Evolutionary conservation across 2,888 invertebrate genomes (phyloP), one percentile per base, ranked within the genome.

Genomic region (Drosophila nr. perissopoda): DNA sequence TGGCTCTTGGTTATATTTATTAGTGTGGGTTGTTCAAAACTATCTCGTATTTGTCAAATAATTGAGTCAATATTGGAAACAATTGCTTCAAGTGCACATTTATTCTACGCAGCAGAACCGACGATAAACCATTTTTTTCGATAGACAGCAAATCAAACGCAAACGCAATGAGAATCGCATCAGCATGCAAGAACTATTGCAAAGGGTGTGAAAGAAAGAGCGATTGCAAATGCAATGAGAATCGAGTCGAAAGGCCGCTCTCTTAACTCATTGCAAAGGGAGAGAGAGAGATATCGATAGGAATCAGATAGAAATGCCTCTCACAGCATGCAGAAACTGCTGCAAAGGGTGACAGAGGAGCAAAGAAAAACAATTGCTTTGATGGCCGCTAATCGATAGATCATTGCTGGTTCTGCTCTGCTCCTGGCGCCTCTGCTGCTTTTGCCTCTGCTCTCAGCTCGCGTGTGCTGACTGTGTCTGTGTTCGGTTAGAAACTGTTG

Each of bases 71-170:
- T 78, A 78, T 63, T 52, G 42, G 16, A 48, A 27, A 48, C 34
- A 48, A 57, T 64, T 63, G 38, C 58, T 21, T 67, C 54, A 74
- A 73, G 54, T 62, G 63, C 54, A 78, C 59, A 51, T 40, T 54
- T 57, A 33, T 66, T 78, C 72, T 78, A 78, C 82, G 82, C 77
- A 77, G 79, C 67, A 68, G 49, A 57, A 49, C 31, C 36, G 53
- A 29, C 16, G 53, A 63, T 40, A 60, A 68, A 57, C 33, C 53
- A 31, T 25, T 56, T 70, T 63, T 70, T 56, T 48, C 64, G 48
- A 64, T 60, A 52, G 34, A 21, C 46, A 59, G 46, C 38, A 74
- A 53, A 74, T 58, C 48, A 69, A 27, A 60, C 36, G 40, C 52
- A 57, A 53, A 33, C 51, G 58, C 61, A 68, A 51, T 34, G 49